These are phyloP conservation scores for Gobio gobio DNA, from an alignment of 2,113 vertebrate species.

Conservation along the genomic window DNA sequence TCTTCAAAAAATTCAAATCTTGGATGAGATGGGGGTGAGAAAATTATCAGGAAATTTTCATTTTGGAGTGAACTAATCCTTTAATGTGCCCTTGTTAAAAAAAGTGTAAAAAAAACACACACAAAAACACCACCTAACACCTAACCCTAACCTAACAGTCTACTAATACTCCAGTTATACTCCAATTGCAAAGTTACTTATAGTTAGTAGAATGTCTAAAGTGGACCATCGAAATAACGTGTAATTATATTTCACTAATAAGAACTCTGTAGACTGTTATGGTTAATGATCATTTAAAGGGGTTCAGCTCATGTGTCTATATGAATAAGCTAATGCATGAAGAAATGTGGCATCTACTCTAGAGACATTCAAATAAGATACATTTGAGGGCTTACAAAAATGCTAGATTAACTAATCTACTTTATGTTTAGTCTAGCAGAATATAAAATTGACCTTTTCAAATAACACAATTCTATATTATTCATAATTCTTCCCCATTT, in stretches of 20 bases:
- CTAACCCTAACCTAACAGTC: no score
- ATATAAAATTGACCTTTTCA: background rate
- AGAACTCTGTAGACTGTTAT: background rate
- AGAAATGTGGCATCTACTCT: slow-evolving; percentile 1
- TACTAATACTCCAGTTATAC: no score
- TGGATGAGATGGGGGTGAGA: no score
- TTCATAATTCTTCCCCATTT: slow-evolving; percentile 21
- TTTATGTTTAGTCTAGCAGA: slow-evolving; percentile 3
- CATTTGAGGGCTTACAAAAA: background rate
- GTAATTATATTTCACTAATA: background rate
- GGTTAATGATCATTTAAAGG: background rate
- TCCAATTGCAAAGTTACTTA: no score
- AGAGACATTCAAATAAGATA: background rate
- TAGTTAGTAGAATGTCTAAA: no score
- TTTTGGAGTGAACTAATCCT: no score
- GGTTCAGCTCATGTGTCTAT: background rate
- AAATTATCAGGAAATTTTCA: no score
- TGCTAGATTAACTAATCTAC: background rate
- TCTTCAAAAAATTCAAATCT: no score
- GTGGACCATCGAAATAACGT: no score
- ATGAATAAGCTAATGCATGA: background rate
- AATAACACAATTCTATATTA: background rate
- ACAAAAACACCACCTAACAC: no score
- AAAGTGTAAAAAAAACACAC: no score
- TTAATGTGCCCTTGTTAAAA: no score